Base-by-base conservation (phyloP, 2,888 invertebrate species). In the Caenorhabditis sinica region DNA sequence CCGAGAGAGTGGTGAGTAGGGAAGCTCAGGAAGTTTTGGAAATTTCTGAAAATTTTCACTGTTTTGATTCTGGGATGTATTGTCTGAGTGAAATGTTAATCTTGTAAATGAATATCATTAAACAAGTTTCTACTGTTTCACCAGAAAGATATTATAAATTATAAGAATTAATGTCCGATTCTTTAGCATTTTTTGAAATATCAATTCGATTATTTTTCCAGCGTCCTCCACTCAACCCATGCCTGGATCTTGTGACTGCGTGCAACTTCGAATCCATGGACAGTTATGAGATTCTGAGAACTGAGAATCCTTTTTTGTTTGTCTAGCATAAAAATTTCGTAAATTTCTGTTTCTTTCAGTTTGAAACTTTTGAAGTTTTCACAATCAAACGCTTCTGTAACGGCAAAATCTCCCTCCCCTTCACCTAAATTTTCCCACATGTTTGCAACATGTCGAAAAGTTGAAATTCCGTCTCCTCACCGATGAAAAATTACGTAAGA, bases 251-350 rank as follows among this genome's bases (percentile, higher is more conserved):
- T 45, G 56, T 79, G 45, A 28, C 79, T 13, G 71, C 72, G 33
- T 79, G 79, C 72, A 79, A 79, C 30, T 79, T 40, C 53, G 79
- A 79, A 36, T 65, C 79, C n/a, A 69, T 69, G 65, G 79, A 79
- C 49, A 53, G 63, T 36, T 79, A 63, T 58, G 61, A 79, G 33
- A 36, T 45, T 23, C 49, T 79, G 33, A 40, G 63, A 63, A 23
- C 79, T 53, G 71, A 69, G n/a, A 79, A 79, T 65, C 79, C 79
- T 11, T 79, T 79, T 30, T 45, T 75, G n/a, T 75, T 45, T 45
- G 66, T 66, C 17, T 75, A 28, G 17, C 66, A 58, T 33, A 15
- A 30, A 17, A 25, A 1, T 43, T 6, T 56, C 40, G 9, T 36
- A n/a, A n/a, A 36, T 45, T 13, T 63, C 71, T 61, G 11, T 77